A percentile compares a stretch with the other conserved stretches of the same genome.
Evolutionary conservation across 2,888 invertebrate genomes (phyloP).

Genomic region (Acanthopleura granulata): DNA sequence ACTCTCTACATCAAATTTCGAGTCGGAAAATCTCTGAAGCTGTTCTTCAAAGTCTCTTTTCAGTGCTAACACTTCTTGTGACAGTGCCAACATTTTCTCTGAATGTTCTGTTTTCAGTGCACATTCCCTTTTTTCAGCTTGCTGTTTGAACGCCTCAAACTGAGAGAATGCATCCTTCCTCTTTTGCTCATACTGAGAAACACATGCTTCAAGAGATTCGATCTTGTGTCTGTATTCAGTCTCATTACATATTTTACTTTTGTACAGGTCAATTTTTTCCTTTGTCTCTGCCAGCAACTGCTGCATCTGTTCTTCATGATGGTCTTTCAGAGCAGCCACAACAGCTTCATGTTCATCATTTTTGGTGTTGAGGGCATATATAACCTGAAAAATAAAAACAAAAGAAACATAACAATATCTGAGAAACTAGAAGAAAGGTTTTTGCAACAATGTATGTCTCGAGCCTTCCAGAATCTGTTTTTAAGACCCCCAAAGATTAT

Average conservation of each 20-base stretch:
- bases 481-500: too few relatives aligned
- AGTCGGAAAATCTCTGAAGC: conserved; percentile 50
- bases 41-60: conserved; percentile 65
- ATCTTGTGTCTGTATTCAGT: conserved; percentile 48
- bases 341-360: conserved; percentile 69
- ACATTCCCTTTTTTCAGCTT: conserved; percentile 52
- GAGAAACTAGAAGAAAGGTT: too few relatives aligned
- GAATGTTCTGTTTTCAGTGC: conserved; percentile 56
- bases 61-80: conserved; percentile 58
- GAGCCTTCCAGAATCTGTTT: too few relatives aligned
- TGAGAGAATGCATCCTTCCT: conserved; percentile 47
- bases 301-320: conserved; percentile 66
- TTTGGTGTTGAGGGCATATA: conserved; percentile 69
- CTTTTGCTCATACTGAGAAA: conserved; percentile 54
- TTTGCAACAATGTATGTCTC: too few relatives aligned
- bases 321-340: conserved; percentile 60
- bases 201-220: conserved; percentile 47
- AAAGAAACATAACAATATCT: neutral
- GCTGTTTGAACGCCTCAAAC: conserved; percentile 54
- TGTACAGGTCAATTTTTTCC: conserved; percentile 56
- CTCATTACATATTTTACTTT: conserved; percentile 50
- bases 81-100: conserved; percentile 54
- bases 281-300: conserved; percentile 63
- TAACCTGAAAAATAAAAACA: conserved; percentile 58
- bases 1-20: conserved; percentile 48